These are phyloP conservation scores for Corbicula japonica DNA, from an alignment of 2,888 invertebrate species.

Conservation along the genomic window DNA sequence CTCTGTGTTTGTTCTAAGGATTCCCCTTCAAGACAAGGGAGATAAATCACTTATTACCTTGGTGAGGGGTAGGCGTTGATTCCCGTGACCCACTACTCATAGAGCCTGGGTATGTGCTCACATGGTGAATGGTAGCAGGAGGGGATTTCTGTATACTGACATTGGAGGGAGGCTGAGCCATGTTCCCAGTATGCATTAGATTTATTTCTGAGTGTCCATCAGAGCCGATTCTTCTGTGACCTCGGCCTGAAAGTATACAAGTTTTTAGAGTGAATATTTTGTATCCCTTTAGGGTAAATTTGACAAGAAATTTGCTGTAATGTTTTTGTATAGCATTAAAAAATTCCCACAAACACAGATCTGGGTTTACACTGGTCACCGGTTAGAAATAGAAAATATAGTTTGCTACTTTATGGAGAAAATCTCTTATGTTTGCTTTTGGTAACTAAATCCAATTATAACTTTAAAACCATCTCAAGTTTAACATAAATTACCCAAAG, in stretches of 20 bases:
- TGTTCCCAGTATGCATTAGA: conserved; percentile 29
- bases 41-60: conserved; percentile 43
- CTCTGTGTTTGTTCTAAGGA: not conserved
- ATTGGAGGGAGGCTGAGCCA: conserved; percentile 48
- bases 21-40: not conserved
- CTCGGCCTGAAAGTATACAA: conserved; percentile 60
- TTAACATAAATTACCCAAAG: too few species aligned
- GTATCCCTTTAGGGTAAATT: too few species aligned
- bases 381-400: too few species aligned
- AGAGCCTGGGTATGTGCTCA: conserved; percentile 78
- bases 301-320: too few species aligned
- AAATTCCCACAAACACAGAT: too few species aligned
- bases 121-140: conserved; percentile 71
- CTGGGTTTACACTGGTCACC: too few species aligned
- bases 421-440: too few species aligned
- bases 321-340: too few species aligned
- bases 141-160: conserved; percentile 48
- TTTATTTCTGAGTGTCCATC: conserved; percentile 73
- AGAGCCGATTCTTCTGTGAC: conserved; percentile 75
- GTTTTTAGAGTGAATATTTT: too few species aligned
- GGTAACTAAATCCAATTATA: too few species aligned
- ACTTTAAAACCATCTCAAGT: too few species aligned
- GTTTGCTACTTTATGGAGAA: too few species aligned
- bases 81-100: conserved; percentile 60
- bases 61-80: conserved; percentile 62